Conservation (phyloP, 2,888 invertebrate genomes). For the Sepioteuthis lessoniana region DNA sequence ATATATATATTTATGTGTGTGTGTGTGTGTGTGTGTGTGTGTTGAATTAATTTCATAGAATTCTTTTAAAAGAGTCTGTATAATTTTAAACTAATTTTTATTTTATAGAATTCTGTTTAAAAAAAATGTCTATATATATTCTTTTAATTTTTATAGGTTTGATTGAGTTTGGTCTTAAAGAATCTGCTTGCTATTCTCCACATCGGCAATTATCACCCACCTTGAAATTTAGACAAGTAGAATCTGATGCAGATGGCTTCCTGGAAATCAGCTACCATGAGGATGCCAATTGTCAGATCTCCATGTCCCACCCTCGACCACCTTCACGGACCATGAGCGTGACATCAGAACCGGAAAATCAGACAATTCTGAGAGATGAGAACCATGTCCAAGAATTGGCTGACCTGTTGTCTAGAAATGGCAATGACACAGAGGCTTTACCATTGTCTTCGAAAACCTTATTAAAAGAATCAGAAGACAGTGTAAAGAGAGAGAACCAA, state of each 20-base stretch:
- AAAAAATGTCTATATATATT: conserved; percentile 40
- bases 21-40: too few relatives aligned
- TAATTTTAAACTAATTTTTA: too few relatives aligned
- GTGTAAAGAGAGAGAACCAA: background rate
- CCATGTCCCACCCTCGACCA: background rate
- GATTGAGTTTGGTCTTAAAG: conserved; percentile 87
- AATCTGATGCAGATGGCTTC: conserved; percentile 61
- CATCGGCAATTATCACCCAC: conserved; percentile 67
- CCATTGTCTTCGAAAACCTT: background rate
- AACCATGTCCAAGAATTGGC: conserved; percentile 38
- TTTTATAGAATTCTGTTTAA: too few relatives aligned
- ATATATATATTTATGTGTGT: too few relatives aligned
- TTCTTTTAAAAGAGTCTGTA: too few relatives aligned
- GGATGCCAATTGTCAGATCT: conserved; percentile 24
- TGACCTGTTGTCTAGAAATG: background rate
- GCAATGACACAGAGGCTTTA: background rate
- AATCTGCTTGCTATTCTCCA: conserved; percentile 84
- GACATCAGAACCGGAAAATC: conserved; percentile 41
- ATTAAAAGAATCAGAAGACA: background rate
- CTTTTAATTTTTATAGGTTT: conserved; percentile 78
- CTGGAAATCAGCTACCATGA: conserved; percentile 68
- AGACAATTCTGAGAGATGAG: conserved; percentile 34
- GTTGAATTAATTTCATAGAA: too few relatives aligned
- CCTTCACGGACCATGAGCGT: background rate
- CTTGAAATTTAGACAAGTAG: conserved; percentile 53